These are phyloP conservation scores for Austrolebias charrua DNA, from an alignment of 2,797 vertebrate species.

Conservation along the genomic window DNA sequence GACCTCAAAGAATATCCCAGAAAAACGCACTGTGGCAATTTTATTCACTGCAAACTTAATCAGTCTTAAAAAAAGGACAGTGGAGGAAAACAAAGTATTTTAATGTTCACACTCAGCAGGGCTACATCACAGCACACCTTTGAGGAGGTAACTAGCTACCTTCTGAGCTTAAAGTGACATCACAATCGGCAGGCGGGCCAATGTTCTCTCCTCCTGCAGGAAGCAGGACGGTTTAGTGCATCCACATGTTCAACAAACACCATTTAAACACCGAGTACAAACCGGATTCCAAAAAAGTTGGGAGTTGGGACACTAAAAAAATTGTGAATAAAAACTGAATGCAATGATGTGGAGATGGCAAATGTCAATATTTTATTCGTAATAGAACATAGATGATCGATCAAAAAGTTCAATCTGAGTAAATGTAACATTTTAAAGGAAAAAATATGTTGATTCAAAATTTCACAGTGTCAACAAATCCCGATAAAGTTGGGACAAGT, in stretches of 20 bases:
- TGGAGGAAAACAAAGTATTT: background rate
- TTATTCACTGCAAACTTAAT: conserved; percentile 48
- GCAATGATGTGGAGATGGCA: too few relatives aligned
- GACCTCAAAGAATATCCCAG: too few relatives aligned
- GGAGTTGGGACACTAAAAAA: too few relatives aligned
- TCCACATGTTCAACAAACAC: conserved; percentile 12
- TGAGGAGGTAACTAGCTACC: conserved; percentile 65
- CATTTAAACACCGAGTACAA: background rate
- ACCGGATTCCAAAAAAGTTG: too few relatives aligned
- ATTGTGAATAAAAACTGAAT: too few relatives aligned
- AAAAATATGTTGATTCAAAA: too few relatives aligned
- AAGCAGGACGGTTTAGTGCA: conserved; percentile 29
- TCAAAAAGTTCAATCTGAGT: too few relatives aligned
- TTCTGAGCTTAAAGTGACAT: conserved; percentile 77
- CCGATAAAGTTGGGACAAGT: too few relatives aligned
- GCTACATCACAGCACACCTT: conserved; percentile 51
- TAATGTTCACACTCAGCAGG: conserved; percentile 19
- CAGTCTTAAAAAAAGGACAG: conserved; percentile 12
- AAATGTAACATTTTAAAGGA: too few relatives aligned
- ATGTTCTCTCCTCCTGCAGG: conserved; percentile 58
- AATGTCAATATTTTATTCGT: too few relatives aligned
- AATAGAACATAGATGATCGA: too few relatives aligned
- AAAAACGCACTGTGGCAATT: conserved; percentile 23
- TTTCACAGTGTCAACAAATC: too few relatives aligned
- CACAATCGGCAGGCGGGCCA: conserved; percentile 42